Base-by-base conservation (phyloP, 2,113 vertebrate species). In the Peromyscus leucopus region DNA sequence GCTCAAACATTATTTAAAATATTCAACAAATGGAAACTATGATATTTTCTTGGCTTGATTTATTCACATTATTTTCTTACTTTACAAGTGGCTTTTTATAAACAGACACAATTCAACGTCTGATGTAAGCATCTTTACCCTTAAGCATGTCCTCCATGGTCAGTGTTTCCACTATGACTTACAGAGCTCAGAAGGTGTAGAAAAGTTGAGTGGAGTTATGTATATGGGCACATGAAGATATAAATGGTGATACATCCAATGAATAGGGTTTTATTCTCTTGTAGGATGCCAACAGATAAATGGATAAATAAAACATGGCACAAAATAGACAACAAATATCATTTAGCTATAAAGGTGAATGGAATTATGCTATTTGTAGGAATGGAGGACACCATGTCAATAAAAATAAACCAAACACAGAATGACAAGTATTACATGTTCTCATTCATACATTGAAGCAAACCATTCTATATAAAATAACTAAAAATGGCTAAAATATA, bases 31-130 rank as follows among this genome's bases (percentile, higher is more conserved):
- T 91, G 2, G 22, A 93, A 19, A 11, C n/a, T 79, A 42, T 91
- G 16, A 4, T 83, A 31, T 91, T 92, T 91, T 95, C 71, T 97
- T 76, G 15, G 19, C 31, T 93, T 89, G 7, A 91, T 89, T 93
- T 76, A 61, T 65, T 72, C 46, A 59, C 15, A 89, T 42, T 24
- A 69, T 80, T 96, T 80, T 12, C 21, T 95, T 7, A 85, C 12
- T 71, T 95, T 86, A 80, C 31, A 94, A 31, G 16, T 82, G 51
- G 36, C 7, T 94, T 94, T 91, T 33, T 21, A 86, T 91, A 92
- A 57, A 61, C 19, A 85, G 31, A 78, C 8, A 16, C 57, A 85
- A 39, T 3, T 33, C 9, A 46, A 92, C 84, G 74, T 84, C n/a
- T 48, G 24, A 72, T 13, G 74, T 39, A 63, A 94, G 42, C 7